A percentile compares a stretch with the other conserved stretches of the same genome.
Evolutionary conservation across 1,140 invertebrate species (phyloP).

Genomic region (Oedothorax gibbosus): DNA sequence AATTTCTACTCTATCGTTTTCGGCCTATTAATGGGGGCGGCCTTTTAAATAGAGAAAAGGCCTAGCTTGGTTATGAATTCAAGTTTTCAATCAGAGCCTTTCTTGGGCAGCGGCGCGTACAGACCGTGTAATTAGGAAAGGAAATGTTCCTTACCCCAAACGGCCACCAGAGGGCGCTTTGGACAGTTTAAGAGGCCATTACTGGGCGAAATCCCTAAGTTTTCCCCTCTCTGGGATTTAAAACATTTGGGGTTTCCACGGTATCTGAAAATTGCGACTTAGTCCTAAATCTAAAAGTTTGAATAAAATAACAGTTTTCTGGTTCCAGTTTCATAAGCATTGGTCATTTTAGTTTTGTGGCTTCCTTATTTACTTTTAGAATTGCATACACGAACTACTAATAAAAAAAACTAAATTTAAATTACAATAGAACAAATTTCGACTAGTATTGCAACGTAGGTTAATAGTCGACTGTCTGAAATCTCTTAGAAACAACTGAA

Average conservation of each 20-base stretch:
- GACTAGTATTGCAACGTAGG: too few species aligned
- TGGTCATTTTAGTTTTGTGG: too few species aligned
- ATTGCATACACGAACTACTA: too few species aligned
- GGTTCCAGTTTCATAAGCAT: too few species aligned
- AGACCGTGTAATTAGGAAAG: conserved; percentile 55
- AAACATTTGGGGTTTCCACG: background rate
- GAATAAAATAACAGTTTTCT: too few species aligned
- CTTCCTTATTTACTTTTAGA: too few species aligned
- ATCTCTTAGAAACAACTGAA: too few species aligned
- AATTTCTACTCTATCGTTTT: background rate
- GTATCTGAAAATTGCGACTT: background rate
- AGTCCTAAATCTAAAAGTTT: background rate
- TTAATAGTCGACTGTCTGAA: too few species aligned
- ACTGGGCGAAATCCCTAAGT: background rate
- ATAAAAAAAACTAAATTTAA: too few species aligned
- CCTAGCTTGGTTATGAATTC: conserved; percentile 50
- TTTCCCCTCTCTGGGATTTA: too few species aligned
- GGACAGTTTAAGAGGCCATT: conserved; percentile 16
- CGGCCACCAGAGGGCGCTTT: conserved; percentile 34
- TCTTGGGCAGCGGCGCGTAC: conserved; percentile 41
- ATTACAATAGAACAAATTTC: too few species aligned
- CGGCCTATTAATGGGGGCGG: background rate
- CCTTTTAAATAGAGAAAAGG: background rate
- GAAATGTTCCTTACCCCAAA: conserved; percentile 20
- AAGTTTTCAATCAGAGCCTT: conserved; percentile 56